Evolutionary conservation across 1,140 invertebrate genomes (phyloP), one percentile per base, ranked within the genome.

Genomic region (Drosophila arizonae): DNA sequence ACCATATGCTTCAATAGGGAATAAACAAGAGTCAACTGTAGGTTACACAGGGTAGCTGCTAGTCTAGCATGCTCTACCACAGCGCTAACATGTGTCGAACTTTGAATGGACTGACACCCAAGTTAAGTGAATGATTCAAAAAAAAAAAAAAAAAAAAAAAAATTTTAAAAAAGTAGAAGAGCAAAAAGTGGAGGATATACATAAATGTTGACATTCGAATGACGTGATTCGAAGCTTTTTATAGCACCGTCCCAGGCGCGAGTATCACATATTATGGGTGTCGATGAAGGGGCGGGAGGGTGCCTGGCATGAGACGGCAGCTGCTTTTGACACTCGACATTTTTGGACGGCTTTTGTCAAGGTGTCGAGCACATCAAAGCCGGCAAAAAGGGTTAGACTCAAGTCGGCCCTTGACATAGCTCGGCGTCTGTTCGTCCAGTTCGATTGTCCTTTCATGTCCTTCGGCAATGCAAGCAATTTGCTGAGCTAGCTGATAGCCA

Each of bases 311-410:
- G 13, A 33, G 28, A 13, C 36, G 24, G 30, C 75, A 77, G 75
- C 60, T 77, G 71, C 64, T 73, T 43, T 69, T 77, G 74, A 77
- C 74, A 77, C 70, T 41, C 10, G 56, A 69, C 43, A 6, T 26
- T 62, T 33, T 8, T 39, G 60, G 13, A 41, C 63, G 58, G n/a
- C 60, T 57, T 58, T 58, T 67, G 56, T 62, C 39, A 62, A 73
- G 50, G 51, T 54, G 51, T 55, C 70, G 51, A 46, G 39, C 21
- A 45, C 46, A 50, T 50, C 45, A 62, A 62, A 50, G 17, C 43
- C n/a, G 17, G 43, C 13, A 52, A 50, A 39, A 41, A 15, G 41
- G 63, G 69, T 51, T 52, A 60, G 36, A 52, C 33, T 58, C 46
- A 43, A 58, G 69, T 56, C 50, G 36, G 24, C 39, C 62, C 39